phyloP scores from a whole-genome alignment of 2,888 invertebrate species.

The Cheilosia variabilis region DNA sequence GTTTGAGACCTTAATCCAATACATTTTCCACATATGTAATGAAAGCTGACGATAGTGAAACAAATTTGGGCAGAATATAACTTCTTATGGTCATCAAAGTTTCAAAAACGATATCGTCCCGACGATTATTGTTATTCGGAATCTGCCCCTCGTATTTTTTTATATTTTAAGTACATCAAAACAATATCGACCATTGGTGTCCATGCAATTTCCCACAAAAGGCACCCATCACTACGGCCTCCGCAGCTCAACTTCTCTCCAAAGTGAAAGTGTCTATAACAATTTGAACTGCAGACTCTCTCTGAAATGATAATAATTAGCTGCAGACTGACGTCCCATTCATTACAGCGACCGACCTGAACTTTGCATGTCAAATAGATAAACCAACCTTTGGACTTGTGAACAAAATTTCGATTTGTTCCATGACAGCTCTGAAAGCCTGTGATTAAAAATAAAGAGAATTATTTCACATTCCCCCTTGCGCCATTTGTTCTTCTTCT shows the following conservation, averaged over 20 bases:
- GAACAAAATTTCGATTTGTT: conserved; percentile 47
- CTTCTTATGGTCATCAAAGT: too few relatives aligned
- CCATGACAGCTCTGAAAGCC: conserved; percentile 63
- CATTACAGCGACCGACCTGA: not conserved
- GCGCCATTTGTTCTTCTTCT: conserved; percentile 10
- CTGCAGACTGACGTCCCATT: conserved; percentile 38
- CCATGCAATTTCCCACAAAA: too few relatives aligned
- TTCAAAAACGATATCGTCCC: too few relatives aligned
- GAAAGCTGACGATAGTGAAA: too few relatives aligned
- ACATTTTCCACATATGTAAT: too few relatives aligned
- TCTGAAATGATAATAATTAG: conserved; percentile 1
- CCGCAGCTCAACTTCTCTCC: not conserved
- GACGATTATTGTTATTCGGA: too few relatives aligned
- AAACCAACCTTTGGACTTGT: conserved; percentile 28
- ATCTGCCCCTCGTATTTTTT: too few relatives aligned
- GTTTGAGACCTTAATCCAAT: too few relatives aligned
- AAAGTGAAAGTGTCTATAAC: not conserved
- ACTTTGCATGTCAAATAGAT: conserved; percentile 46
- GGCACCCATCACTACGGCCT: too few relatives aligned
- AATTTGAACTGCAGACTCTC: conserved; percentile 6
- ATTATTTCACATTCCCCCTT: conserved; percentile 21
- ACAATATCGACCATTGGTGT: too few relatives aligned
- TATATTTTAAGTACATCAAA: too few relatives aligned
- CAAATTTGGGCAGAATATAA: too few relatives aligned
- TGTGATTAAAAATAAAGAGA: conserved; percentile 62